Conservation (phyloP, 2,113 vertebrate genomes). For the Equus przewalskii region DNA sequence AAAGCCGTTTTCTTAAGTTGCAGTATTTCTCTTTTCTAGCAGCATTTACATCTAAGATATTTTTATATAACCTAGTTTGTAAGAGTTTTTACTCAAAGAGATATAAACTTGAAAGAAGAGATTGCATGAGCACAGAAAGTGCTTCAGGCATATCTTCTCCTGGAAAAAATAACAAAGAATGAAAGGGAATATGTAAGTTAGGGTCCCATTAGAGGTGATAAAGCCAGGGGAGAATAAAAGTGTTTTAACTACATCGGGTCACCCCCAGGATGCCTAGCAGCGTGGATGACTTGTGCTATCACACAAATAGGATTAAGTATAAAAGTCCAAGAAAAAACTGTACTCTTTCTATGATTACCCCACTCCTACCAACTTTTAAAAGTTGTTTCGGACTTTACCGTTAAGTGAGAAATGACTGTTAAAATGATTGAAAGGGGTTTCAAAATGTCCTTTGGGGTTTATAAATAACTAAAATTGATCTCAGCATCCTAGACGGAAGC, state of each 20-base stretch:
- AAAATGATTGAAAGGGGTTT: conserved; percentile 50
- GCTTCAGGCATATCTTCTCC: conserved; percentile 86
- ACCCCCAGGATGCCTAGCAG: conserved; percentile 67
- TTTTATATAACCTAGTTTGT: conserved; percentile 83
- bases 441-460: not conserved
- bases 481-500: not conserved
- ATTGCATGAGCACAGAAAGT: conserved; percentile 83
- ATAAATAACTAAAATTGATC: conserved; percentile 25
- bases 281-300: conserved; percentile 40
- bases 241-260: conserved; percentile 61
- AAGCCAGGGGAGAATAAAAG: conserved; percentile 74
- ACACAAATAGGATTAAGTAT: conserved; percentile 46
- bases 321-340: conserved; percentile 34
- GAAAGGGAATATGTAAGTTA: conserved; percentile 86
- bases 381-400: conserved; percentile 16
- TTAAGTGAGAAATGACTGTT: conserved; percentile 53
- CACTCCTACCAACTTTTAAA: not conserved
- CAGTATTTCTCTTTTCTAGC: conserved; percentile 51
- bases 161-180: conserved; percentile 85
- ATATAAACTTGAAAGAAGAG: conserved; percentile 83
- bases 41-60: conserved; percentile 76
- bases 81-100: conserved; percentile 80
- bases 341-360: not conserved
- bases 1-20: conserved; percentile 53
- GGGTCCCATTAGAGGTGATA: conserved; percentile 78